These are phyloP conservation scores for Patella caerulea DNA, from an alignment of 2,888 invertebrate species.

Conservation along the genomic window DNA sequence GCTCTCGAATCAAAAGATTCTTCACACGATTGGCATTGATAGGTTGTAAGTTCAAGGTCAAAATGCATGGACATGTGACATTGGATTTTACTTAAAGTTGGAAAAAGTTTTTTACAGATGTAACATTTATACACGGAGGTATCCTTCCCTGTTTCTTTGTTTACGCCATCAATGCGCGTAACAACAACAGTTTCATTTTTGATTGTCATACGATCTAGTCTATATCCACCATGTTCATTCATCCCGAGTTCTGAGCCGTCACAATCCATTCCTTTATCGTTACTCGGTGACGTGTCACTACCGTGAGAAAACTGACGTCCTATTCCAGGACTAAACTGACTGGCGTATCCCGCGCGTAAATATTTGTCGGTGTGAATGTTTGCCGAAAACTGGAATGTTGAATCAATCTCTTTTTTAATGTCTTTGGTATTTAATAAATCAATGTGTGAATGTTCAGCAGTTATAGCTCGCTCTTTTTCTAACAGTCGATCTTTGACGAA, in stretches of 20 bases:
- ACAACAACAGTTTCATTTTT: conserved; percentile 43
- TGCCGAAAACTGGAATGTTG: conserved; percentile 4
- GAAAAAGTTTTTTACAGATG: conserved; percentile 66
- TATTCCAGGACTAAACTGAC: conserved; percentile 18
- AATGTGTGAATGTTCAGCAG: conserved; percentile 4
- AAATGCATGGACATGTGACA: conserved; percentile 68
- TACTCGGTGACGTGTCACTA: conserved; percentile 24
- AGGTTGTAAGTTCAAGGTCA: conserved; percentile 57
- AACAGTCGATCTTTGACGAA: conserved; percentile 25
- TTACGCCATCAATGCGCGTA: conserved; percentile 64
- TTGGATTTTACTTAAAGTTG: conserved; percentile 60
- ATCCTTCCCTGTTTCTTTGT: conserved; percentile 55
- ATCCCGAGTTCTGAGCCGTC: not conserved
- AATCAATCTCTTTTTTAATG: conserved; percentile 4
- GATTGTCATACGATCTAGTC: not conserved
- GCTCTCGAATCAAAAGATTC: conserved; percentile 62
- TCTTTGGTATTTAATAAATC: not conserved
- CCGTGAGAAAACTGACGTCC: conserved; percentile 22
- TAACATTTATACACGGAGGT: conserved; percentile 69
- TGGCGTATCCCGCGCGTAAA: not conserved
- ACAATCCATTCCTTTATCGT: conserved; percentile 13
- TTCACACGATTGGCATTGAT: conserved; percentile 64
- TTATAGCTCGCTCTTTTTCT: conserved; percentile 19
- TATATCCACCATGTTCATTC: not conserved
- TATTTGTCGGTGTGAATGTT: not conserved